Base-by-base conservation (phyloP, 2,113 vertebrate species). In the Oncorhynchus nerka region DNA sequence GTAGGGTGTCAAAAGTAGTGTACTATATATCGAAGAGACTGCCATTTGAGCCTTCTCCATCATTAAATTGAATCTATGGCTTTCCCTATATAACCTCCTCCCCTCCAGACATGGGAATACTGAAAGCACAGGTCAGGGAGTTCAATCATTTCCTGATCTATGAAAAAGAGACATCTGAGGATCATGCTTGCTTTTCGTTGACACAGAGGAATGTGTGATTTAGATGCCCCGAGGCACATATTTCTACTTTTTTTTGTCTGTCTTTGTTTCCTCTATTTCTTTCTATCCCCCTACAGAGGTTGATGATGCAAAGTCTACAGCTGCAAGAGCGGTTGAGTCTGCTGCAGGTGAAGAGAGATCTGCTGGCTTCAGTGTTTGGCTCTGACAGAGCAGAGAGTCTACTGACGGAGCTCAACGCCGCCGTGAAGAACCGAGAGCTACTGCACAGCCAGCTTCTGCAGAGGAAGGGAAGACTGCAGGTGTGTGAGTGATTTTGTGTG, bases 391-490 rank as follows among this genome's bases (percentile, higher is more conserved):
- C 93, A 2, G 70, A 81, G 0, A 75, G 79, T 45, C 87, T 97
- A 20, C 90, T 95, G 80, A 89, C 86, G 1, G 93, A 96, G 73
- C 90, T 92, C 71, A 82, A 70, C 0, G 28, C 87, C 7, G 91
- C 94, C 15, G 26, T 91, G 77, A 89, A 89, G 79, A 93, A 94
- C 83, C 89, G 96, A 71, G 96, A 96, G 85, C 85, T 92, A 74
- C 81, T 97, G 19, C 95, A 98, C 65, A 83, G 76, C 78, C 87
- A 93, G 80, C 94, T 99, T 0, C 83, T 95, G 80, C 94, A 96
- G 88, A 93, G 93, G 81, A 97, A 94, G 77, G 94, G 81, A 85
- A 89, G 88, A 9, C 88, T 98, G 22, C 94, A 97, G 95, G 97
- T 96, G 79, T 76, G 67, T 12, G 51, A 13, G 51, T 55, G 51